Base-by-base conservation (phyloP, 2,113 vertebrate species). In the Aptenodytes forsteri region DNA sequence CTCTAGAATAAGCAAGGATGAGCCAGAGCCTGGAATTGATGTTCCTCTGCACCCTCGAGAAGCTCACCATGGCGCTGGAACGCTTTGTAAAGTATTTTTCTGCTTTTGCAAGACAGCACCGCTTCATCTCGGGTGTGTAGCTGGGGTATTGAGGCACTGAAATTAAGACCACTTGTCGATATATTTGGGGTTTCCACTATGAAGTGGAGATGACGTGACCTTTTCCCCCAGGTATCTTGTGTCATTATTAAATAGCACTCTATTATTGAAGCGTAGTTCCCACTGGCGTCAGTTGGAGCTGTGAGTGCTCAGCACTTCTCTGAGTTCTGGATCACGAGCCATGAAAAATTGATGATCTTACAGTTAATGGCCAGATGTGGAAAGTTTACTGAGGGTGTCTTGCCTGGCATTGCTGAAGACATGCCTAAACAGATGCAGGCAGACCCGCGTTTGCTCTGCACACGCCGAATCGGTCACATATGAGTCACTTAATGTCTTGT, bases 1-100 rank as follows among this genome's bases (percentile, higher is more conserved):
- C 52, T 36, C 16, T 12, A 25, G 40, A 29, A 23, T 13, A 3
- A 34, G 42, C 44, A 6, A 8, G 47, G 42, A 7, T 15, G 46
- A 44, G 50, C 2, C 16, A 54, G 30, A 64, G 30, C 18, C 34
- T 25, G 11, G 54, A 16, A 6, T 22, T 7, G 8, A 9, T 2
- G 0, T 50, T 59, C 80, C 22, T n/a, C 20, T 26, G 62, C 13
- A 0, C 30, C 64, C 40, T 40, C 9, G 0, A 17, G 12, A 38
- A 9, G 25, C 26, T 56, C 32, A 3, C 12, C 8, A 0, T 8
- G 3, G 22, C 2, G 1, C 49, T 22, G 42, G 84, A 19, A 7
- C 2, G 13, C 34, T 14, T 5, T 19, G 30, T 8, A 19, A 56
- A 29, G 20, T 10, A 0, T 13, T 30, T 29, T n/a, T 26, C 42